Conservation (phyloP, 2,888 invertebrate genomes). For the Dasysyrphus tricinctus region DNA sequence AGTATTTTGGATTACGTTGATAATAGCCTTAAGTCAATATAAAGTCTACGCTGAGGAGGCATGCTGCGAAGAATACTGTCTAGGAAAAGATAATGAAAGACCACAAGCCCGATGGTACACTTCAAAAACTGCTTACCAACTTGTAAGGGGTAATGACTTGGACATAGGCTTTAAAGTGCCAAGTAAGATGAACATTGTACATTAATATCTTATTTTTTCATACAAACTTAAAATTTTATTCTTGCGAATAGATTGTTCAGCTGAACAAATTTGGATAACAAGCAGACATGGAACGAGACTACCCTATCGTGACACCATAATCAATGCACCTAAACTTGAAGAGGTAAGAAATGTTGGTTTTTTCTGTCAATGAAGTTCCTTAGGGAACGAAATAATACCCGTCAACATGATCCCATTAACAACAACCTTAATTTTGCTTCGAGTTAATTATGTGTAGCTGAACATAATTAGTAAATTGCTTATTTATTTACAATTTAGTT, state of each 20-base stretch:
- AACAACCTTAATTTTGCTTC: no score
- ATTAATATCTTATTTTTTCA: background rate
- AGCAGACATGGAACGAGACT: conserved; percentile 89
- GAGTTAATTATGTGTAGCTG: no score
- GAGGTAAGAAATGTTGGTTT: conserved; percentile 81
- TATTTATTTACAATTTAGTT: no score
- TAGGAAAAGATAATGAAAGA: conserved; percentile 80
- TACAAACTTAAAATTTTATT: background rate
- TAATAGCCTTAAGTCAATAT: conserved; percentile 75
- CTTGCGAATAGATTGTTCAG: conserved; percentile 86
- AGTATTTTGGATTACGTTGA: conserved; percentile 72
- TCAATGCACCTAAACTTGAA: conserved; percentile 85
- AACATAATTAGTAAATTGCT: no score
- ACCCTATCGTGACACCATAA: conserved; percentile 86
- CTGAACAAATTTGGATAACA: conserved; percentile 89
- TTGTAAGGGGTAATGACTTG: conserved; percentile 86
- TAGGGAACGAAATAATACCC: no score
- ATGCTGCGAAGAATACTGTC: conserved; percentile 80
- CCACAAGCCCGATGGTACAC: conserved; percentile 85
- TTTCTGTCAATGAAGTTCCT: background rate
- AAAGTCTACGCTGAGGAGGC: conserved; percentile 75
- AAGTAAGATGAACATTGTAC: background rate
- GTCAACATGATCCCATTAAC: no score
- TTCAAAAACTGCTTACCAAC: conserved; percentile 91
- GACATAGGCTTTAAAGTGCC: conserved; percentile 87